A percentile compares a stretch with the other conserved stretches of the same genome.
Evolutionary conservation across 2,888 invertebrate species (phyloP).

Genomic region (Nasonovia ribisnigri): DNA sequence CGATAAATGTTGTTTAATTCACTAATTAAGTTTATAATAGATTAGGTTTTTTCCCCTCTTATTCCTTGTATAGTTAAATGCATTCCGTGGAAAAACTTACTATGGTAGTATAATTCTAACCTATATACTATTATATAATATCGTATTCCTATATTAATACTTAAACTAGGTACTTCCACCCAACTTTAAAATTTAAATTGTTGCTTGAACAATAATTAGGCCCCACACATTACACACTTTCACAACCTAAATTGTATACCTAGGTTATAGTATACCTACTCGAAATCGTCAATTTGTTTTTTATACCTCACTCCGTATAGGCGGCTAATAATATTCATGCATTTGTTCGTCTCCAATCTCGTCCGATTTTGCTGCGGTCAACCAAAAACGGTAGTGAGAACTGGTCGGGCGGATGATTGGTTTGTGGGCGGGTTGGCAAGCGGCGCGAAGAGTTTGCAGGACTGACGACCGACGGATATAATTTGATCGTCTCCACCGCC

Average conservation of each 20-base stretch:
- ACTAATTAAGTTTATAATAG: not conserved
- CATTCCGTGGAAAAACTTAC: not conserved
- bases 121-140: not conserved
- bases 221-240: not conserved
- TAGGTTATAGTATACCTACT: not conserved
- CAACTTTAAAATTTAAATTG: not conserved
- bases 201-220: not conserved
- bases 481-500: not conserved
- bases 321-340: not conserved
- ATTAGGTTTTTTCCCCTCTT: not conserved
- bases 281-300: not conserved
- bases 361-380: not conserved
- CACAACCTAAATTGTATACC: not conserved
- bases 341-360: not conserved
- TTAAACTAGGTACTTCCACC: not conserved
- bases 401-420: not conserved
- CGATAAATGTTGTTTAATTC: not conserved
- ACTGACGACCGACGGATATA: not conserved
- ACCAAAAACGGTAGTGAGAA: not conserved
- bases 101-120: no score
- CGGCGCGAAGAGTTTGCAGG: not conserved
- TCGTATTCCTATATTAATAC: not conserved
- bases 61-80: not conserved
- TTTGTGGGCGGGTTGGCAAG: not conserved
- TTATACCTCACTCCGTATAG: not conserved